A percentile compares a stretch with the other conserved stretches of the same genome.
These are phyloP conservation scores for Wiebesia pumilae DNA, from an alignment of 1,140 invertebrate species.

Conservation along the genomic window DNA sequence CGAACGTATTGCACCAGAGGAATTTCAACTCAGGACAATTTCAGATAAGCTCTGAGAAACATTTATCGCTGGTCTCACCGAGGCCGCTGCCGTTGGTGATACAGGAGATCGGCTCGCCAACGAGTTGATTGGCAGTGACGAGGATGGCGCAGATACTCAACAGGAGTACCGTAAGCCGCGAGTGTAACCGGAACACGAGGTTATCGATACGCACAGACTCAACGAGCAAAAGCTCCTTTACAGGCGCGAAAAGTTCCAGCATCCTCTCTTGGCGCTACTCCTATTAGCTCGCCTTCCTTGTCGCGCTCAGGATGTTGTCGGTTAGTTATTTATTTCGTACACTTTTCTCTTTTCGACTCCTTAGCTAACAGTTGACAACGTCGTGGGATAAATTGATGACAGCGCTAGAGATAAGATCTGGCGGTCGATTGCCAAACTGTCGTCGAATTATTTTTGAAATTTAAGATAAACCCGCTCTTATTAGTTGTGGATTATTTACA, in stretches of 20 bases:
- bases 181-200: conserved; percentile 65
- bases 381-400: neutral
- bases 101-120: conserved; percentile 77
- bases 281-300: neutral
- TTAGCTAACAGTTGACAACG: neutral
- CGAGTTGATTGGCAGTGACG: conserved; percentile 73
- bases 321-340: neutral
- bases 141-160: conserved; percentile 64
- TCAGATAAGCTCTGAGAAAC: no score
- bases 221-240: neutral
- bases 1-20: neutral
- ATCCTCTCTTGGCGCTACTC: neutral
- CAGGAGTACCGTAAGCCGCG: conserved; percentile 63
- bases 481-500: neutral
- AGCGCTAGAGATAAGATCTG: neutral
- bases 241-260: conserved; percentile 30
- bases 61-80: conserved; percentile 53
- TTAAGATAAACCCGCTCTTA: neutral
- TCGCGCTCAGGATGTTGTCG: neutral
- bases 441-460: neutral
- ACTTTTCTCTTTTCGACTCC: neutral
- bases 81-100: conserved; percentile 61
- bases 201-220: conserved; percentile 60
- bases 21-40: no score
- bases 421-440: neutral